Percentiles rank a stretch among this genome's conserved stretches.
phyloP scores from a whole-genome alignment of 1,140 invertebrate genomes.

The Drosophila busckii region DNA sequence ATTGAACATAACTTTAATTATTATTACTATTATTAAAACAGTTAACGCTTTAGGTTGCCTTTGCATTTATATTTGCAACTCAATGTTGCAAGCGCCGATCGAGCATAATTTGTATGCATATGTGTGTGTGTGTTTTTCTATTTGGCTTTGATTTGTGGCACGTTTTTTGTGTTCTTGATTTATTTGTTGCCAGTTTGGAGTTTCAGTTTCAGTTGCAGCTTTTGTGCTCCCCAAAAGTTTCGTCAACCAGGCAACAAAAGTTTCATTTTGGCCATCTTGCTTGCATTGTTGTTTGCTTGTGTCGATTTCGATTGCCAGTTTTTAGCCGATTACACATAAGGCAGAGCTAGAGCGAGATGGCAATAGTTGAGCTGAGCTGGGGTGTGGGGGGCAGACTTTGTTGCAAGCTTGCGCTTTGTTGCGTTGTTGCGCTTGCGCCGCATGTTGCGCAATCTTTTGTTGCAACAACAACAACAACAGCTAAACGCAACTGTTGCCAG shows the following conservation, averaged over 20 bases:
- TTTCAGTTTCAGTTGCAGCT: too few species aligned
- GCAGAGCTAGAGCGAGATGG: too few species aligned
- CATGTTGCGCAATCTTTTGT: constrained; percentile 14
- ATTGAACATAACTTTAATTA: too few species aligned
- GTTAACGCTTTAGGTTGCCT: too few species aligned
- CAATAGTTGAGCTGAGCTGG: too few species aligned
- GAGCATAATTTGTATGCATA: too few species aligned
- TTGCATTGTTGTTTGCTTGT: constrained; percentile 5
- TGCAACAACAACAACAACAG: constrained; percentile 20
- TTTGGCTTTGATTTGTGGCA: constrained; percentile 36
- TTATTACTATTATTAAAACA: too few species aligned
- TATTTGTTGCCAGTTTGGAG: too few species aligned
- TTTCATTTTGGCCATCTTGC: constrained; percentile 4
- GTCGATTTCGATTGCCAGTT: constrained; percentile 25
- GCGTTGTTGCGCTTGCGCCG: constrained; percentile 22
- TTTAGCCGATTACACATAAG: constrained; percentile 21
- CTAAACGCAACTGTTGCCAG: neutral
- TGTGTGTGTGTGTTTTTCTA: constrained; percentile 12
- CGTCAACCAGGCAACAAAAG: constrained; percentile 30
- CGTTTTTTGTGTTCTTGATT: constrained; percentile 27
- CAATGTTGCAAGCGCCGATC: too few species aligned
- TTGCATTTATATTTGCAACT: too few species aligned
- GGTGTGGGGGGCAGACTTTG: too few species aligned
- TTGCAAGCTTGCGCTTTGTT: constrained; percentile 25
- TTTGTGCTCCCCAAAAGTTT: constrained; percentile 17